A percentile compares a stretch with the other conserved stretches of the same genome.
These are phyloP conservation scores for Nephotettix cincticeps DNA, from an alignment of 1,140 invertebrate genomes.

Conservation along the genomic window DNA sequence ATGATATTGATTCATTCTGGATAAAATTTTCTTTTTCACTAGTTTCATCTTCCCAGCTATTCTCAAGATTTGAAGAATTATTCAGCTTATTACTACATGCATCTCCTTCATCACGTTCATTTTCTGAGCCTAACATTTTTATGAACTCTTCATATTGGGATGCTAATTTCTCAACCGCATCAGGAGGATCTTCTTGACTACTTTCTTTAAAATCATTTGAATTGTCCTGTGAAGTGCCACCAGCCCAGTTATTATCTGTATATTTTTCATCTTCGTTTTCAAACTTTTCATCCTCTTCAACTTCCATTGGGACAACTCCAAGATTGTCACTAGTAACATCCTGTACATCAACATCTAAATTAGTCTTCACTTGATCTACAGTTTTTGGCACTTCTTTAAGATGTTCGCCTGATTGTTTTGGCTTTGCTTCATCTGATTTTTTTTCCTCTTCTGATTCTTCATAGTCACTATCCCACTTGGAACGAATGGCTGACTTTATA, in stretches of 20 bases:
- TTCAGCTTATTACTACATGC: not conserved
- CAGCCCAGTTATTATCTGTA: not conserved
- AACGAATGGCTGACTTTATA: slow-evolving; percentile 24
- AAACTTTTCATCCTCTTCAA: slow-evolving; percentile 5
- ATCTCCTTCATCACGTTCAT: slow-evolving; percentile 8
- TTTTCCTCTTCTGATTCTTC: slow-evolving; percentile 27
- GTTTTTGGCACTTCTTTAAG: not conserved
- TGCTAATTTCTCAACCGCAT: slow-evolving; percentile 24
- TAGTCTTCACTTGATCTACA: not conserved
- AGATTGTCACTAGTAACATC: not conserved
- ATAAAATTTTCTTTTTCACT: not conserved
- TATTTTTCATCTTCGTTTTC: not conserved
- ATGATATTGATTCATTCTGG: not conserved
- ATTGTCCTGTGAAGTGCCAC: not conserved
- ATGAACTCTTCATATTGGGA: slow-evolving; percentile 33
- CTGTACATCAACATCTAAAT: not conserved
- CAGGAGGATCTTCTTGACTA: not conserved
- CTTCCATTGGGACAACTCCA: slow-evolving; percentile 19
- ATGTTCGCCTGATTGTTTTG: not conserved
- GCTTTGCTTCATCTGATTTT: not conserved
- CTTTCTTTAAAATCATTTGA: slow-evolving; percentile 1
- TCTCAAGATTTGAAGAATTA: not conserved
- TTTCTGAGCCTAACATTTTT: slow-evolving; percentile 31
- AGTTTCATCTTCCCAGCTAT: slow-evolving; percentile 19
- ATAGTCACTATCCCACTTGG: slow-evolving; percentile 39